Base-by-base conservation (phyloP, 92 coral and sea anemone species). In the Micromussa lordhowensis region DNA sequence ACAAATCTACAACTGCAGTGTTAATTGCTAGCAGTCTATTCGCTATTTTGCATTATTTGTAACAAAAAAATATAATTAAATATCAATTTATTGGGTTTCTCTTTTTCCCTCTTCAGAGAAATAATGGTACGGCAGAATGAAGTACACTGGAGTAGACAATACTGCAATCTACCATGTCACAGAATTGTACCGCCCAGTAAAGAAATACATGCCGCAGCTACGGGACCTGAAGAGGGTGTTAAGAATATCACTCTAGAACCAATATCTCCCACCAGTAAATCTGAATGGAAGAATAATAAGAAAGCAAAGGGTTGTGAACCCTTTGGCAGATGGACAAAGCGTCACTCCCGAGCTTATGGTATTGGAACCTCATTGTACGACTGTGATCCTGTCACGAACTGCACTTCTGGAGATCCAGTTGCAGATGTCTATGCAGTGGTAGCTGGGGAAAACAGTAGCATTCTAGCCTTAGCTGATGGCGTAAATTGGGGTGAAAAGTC, bases 401-500 rank as follows among this genome's bases (percentile, higher is more conserved):
- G 34, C 18, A 90, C 87, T 54, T 87, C 89, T 64, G 99, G 99
- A 12, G 99, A 98, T 76, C 99, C 99, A 26, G 93, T 96, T 57
- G 99, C 99, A 3, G 99, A 98, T 51, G 98, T 96, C 31, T 98
- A 85, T 87, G 98, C 99, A 13, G 91, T 98, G 22, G 91, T 98
- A 71, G 99, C 99, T 2, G 93, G 98, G 35, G 95, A 85, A 64
- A 98, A 98, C 88, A 96, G 92, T 74, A 94, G 98, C 77, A 91
- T 98, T 79, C 84, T 98, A 36, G 98, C 98, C 30, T 79, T 98
- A 35, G 99, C 99, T 0, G 99, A 98, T 78, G 99, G 99, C 40
- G 98, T 96, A 59, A 96, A 94, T 82, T 98, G 99, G 99, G 99
- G 99, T 26, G 98, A 93, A 80, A 96, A 96, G 80, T 93, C 99